Base-by-base conservation (phyloP, 37 sponge, comb jelly and placozoan species). In the Hexactinellida sp. region DNA sequence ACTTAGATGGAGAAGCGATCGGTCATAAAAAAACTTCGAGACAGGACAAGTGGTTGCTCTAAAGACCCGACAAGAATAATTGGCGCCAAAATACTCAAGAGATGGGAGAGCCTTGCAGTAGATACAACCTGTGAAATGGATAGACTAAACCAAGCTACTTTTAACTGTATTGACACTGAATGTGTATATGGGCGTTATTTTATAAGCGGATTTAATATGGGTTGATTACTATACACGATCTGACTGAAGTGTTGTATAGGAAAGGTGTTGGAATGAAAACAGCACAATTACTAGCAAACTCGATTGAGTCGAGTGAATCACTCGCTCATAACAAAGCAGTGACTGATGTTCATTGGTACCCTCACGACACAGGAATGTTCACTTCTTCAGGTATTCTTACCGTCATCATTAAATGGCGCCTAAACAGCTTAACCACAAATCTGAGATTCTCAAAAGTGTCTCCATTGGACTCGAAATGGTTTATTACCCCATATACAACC, bases 341-440 rank as follows among this genome's bases (percentile, higher is more conserved):
- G 5, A 63, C 76, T 25, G 21, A 1, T 7, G 30, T 63, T 23
- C 76, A 63, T 23, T 63, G 76, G 76, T 63, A 63, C 13, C 76
- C 76, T 21, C 76, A 63, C 34, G 76, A 63, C 34, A 63, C 76
- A 63, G 76, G 76, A 63, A 63, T 63, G 76, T 63, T 63, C 76
- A 63, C 76, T 3, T 63, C 76, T 21, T 63, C 76, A 7, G 13
- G 76, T n/a, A 63, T 63, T n/a, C n/a, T n/a, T n/a, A n/a, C n/a
- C n/a, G n/a, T n/a, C n/a, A n/a, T n/a, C n/a, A n/a, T n/a, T n/a
- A n/a, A n/a, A n/a, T n/a, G n/a, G n/a, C n/a, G n/a, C n/a, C n/a
- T n/a, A n/a, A n/a, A n/a, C n/a, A n/a, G n/a, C n/a, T n/a, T n/a
- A n/a, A n/a, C n/a, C n/a, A n/a, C n/a, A n/a, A n/a, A n/a, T n/a